Evolutionary conservation across 1,140 invertebrate species (phyloP).

Genomic region (Araneus ventricosus): DNA sequence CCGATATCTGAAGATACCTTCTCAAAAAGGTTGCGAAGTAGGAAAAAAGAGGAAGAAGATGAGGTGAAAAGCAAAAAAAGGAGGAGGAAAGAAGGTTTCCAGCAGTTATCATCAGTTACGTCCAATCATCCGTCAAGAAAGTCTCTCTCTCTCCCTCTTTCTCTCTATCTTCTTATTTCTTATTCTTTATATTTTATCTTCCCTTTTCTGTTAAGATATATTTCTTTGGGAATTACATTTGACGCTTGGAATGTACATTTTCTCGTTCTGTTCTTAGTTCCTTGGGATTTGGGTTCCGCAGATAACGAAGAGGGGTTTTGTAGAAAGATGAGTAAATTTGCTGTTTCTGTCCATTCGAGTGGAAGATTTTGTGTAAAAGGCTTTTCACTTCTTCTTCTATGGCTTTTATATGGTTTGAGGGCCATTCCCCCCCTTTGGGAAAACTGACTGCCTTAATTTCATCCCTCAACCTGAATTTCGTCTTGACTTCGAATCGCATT

Average conservation of each 20-base stretch:
- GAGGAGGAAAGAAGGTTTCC: slow-evolving; percentile 36
- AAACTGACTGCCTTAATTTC: neutral
- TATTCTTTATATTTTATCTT: slow-evolving; percentile 42
- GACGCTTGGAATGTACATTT: slow-evolving; percentile 62
- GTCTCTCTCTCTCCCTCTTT: slow-evolving; percentile 27
- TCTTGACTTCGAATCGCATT: neutral
- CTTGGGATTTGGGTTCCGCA: slow-evolving; percentile 1
- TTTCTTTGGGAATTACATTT: slow-evolving; percentile 64
- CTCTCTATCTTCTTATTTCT: slow-evolving; percentile 13
- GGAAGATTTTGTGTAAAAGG: slow-evolving; percentile 26
- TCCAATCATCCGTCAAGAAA: slow-evolving; percentile 62
- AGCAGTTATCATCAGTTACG: slow-evolving; percentile 71
- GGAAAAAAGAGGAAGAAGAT: neutral
- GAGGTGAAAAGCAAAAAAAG: slow-evolving; percentile 39
- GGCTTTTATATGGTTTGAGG: neutral
- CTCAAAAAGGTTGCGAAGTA: slow-evolving; percentile 42
- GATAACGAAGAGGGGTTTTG: slow-evolving; percentile 36
- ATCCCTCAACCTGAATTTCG: neutral
- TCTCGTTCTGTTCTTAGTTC: neutral
- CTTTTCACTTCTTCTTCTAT: neutral
- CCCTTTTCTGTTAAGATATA: slow-evolving; percentile 56
- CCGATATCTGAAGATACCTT: slow-evolving; percentile 56
- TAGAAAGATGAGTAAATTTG: slow-evolving; percentile 41
- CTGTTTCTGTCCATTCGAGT: slow-evolving; percentile 7
- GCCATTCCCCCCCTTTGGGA: neutral